Evolutionary conservation across 1,140 invertebrate genomes (phyloP), one percentile per base, ranked within the genome.

Genomic region (Lysiphlebus fabarum): DNA sequence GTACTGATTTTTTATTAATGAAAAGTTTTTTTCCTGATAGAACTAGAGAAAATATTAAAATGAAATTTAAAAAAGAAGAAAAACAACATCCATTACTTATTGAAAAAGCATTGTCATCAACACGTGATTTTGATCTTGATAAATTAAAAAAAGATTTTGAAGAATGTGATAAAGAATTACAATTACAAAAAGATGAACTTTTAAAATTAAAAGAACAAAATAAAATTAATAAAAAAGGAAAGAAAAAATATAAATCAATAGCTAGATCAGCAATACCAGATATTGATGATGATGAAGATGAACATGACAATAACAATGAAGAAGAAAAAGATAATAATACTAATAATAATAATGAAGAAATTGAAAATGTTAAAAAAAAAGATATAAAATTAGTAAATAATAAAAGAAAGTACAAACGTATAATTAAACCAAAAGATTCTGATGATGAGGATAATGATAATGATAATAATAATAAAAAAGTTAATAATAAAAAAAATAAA

Each of bases 1-100:
- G 94, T 0, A 93, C 93, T 0, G 93, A 96, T 79, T 96, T 96
- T 75, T 86, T 90, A 0, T 71, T 95, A 11, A 95, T 96, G 91
- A 80, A 85, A 55, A 83, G 84, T 51, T 77, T 94, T n/a, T 94
- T 95, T 75, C 88, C 88, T 0, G 84, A 86, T 49, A 82, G 93
- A 56, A 86, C 84, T 1, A 78, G 93, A 5, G 76, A 85, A 44
- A 92, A 95, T 70, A 76, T 96, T 0, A 95, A 96, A 74, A 76
- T 89, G 9, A 95, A 88, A 67, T 88, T 84, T 67, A 87, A 87
- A 65, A 82, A 82, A 58, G 87, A 88, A 72, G 86, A 88, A 62
- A 83, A 74, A 67, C 69, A 75, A 1, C 85, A 87, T 70, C 66
- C 73, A 43, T 50, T 65, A 10, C 67, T 86, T 6, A 71, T 87